Evolutionary conservation across 2,888 invertebrate genomes (phyloP), one percentile per base, ranked within the genome.

Genomic region (Heteropelma amictum): DNA sequence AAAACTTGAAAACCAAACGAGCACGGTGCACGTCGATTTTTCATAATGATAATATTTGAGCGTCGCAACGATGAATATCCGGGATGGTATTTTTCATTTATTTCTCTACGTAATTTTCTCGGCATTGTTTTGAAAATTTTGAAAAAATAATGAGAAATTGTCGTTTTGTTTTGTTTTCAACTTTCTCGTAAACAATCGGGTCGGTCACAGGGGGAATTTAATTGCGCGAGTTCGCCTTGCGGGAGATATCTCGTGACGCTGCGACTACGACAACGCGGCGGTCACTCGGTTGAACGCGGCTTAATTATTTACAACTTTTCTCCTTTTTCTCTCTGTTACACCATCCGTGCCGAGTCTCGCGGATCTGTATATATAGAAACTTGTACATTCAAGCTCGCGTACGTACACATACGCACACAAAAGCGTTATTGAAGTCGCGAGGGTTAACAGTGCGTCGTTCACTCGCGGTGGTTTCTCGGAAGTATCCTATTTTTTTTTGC

Each of bases 281-380:
- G 64, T 65, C 64, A 65, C 53, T 65, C 64, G 64, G 53, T n/a
- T 53, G 64, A 65, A 65, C 53, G 61, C 53, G 69, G 53, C 51
- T 61, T 53, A 35, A 60, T 69, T 61, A 69, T 69, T 69, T 61
- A 60, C 60, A 69, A 30, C 17, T 42, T 61, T 53, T 61, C 14
- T 42, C 53, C 58, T 68, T 58, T 10, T 40, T 60, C 51, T 35
- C 47, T 7, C 38, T 30, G 42, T 23, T 51, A 60, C 69, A 60
- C 51, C 60, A 68, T 38, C 49, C 26, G n/a, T 49, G 60, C 69
- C 58, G 51, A 60, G 38, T 69, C 69, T 60, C 12, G 53, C 28
- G 8, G 3, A 42, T 38, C 28, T 61, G 47, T 56, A 40, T 33
- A 33, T 21, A 33, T 42, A 63, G 30, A 45, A 35, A 61, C 23